phyloP scores from a whole-genome alignment of 2,113 vertebrate species.

The Tapirus terrestris region DNA sequence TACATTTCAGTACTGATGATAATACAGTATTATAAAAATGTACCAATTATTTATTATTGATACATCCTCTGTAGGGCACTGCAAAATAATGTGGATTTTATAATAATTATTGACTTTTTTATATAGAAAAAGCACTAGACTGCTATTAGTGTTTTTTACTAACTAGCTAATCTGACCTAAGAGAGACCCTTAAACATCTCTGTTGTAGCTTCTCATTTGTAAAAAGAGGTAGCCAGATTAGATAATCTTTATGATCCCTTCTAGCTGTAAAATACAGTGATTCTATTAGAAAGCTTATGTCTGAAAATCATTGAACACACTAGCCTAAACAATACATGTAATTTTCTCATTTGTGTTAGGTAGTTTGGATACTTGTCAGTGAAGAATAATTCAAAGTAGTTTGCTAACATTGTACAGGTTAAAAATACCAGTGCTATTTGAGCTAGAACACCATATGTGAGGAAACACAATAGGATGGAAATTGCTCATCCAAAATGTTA shows the following conservation, averaged over 20 bases:
- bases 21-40: background rate
- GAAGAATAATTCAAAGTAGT: constrained; percentile 13
- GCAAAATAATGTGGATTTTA: background rate
- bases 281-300: constrained; percentile 6
- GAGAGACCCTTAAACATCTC: constrained; percentile 1
- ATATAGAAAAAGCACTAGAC: background rate
- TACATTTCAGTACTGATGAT: background rate
- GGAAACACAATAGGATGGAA: constrained; percentile 26
- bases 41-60: background rate
- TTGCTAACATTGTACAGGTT: constrained; percentile 39
- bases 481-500: constrained; percentile 56
- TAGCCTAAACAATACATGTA: background rate
- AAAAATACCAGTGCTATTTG: constrained; percentile 40
- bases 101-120: constrained; percentile 36
- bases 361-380: constrained; percentile 22
- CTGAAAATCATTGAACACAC: constrained; percentile 26
- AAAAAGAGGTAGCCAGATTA: background rate
- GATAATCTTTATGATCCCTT: background rate
- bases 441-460: constrained; percentile 40
- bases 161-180: background rate
- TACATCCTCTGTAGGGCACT: background rate
- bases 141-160: background rate
- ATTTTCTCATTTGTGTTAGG: constrained; percentile 51
- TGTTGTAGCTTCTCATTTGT: background rate
- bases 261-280: constrained; percentile 22